Conservation (phyloP, 2,888 invertebrate species). For the Orthonevra nobilis region DNA sequence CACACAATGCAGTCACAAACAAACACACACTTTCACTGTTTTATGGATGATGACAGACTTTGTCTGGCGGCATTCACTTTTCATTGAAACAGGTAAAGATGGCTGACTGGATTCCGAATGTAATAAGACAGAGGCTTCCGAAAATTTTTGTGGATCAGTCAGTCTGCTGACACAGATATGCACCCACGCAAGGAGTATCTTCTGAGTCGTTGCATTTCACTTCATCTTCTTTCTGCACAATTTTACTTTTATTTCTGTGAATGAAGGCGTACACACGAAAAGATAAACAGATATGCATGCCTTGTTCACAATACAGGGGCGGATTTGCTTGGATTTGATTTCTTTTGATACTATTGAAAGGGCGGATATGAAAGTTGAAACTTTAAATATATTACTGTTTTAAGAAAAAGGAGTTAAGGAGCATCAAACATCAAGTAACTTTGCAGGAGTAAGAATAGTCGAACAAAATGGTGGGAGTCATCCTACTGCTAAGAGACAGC, state of each 20-base stretch:
- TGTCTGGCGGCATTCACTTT: constrained; percentile 28
- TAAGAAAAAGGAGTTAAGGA: no score
- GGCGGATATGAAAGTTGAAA: no score
- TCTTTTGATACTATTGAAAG: no score
- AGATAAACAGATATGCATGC: no score
- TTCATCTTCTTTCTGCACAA: constrained; percentile 3
- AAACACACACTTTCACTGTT: constrained; percentile 53
- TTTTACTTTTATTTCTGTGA: not conserved
- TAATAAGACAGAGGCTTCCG: constrained; percentile 11
- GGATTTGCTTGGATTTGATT: no score
- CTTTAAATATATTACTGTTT: no score
- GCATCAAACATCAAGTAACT: no score
- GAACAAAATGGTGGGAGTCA: no score
- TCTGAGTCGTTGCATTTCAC: not conserved
- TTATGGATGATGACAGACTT: constrained; percentile 18
- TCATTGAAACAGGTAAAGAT: not conserved
- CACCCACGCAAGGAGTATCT: constrained; percentile 5
- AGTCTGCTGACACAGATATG: constrained; percentile 62
- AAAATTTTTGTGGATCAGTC: constrained; percentile 51
- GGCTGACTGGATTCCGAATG: not conserved
- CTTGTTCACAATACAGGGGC: no score
- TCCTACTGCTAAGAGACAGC: no score
- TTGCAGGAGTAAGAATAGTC: no score
- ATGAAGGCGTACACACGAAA: not conserved
- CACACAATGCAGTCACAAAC: constrained; percentile 40